Evolutionary conservation across 2,113 vertebrate species (phyloP), one percentile per base, ranked within the genome.

Genomic region (Trochalopteron elliotii): DNA sequence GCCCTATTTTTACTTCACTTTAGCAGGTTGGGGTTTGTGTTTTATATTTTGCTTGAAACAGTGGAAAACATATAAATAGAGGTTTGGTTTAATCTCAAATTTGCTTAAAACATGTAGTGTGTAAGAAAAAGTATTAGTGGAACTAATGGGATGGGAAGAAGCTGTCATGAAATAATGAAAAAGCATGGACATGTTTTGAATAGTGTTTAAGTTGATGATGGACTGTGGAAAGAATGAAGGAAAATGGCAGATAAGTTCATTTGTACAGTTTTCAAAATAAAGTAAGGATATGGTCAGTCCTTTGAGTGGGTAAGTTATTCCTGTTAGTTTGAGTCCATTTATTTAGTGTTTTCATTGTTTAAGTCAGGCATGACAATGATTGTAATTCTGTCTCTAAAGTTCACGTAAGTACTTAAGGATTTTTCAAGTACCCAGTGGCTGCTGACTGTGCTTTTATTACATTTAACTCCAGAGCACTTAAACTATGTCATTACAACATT

Each of bases 21-120:
- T 28, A 30, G 23, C 11, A 40, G 28, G 35, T 30, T 65, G 31
- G 5, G 31, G 0, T 31, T 45, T 69, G 18, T 68, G 61, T 0
- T 64, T 84, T 83, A 4, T 67, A 12, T 79, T 80, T 88, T 71
- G 53, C 37, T 96, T 82, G 69, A 75, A 90, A 72, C 31, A 65
- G 13, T 33, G 19, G 68, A 45, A 90, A 65, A 50, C 31, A 37
- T 44, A 71, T 10, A 61, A 35, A 30, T 6, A 65, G 45, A 59
- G 10, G 50, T 59, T 67, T 39, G 16, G 4, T 39, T 68, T 60
- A 25, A 57, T 53, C 31, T 89, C 72, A 30, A 50, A 83, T 65
- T 68, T 60, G 14, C 24, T 47, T 61, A 84, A 91, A 89, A 67
- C 5, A 3, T 56, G 15, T 22, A 23, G 2, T 4, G 3, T 59